Evolutionary conservation across 2,113 vertebrate species (phyloP).

Genomic region (Neolamprologus kungweensis): DNA sequence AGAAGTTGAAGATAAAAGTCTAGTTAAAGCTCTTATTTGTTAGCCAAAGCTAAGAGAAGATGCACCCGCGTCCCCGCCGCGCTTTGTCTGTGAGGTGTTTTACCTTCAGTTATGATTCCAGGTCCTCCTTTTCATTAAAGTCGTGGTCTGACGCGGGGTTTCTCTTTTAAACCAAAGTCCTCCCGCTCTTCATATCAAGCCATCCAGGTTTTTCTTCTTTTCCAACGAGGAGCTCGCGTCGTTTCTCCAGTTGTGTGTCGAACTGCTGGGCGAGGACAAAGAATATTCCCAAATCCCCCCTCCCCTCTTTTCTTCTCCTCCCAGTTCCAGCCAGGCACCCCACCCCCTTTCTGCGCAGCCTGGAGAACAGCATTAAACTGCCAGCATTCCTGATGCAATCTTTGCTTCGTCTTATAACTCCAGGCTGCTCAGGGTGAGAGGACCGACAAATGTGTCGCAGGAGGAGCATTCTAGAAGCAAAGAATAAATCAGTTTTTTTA

Average conservation of each 20-base stretch:
- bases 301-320: constrained; percentile 14
- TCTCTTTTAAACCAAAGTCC: neutral
- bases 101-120: constrained; percentile 13
- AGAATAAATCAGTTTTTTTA: neutral
- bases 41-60: neutral
- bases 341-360: constrained; percentile 33
- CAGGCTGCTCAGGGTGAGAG: neutral
- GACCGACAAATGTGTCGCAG: neutral
- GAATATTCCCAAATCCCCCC: constrained; percentile 53
- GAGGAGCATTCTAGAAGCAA: neutral
- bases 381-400: constrained; percentile 51
- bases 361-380: constrained; percentile 5
- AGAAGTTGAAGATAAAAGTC: neutral
- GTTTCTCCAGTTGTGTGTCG: constrained; percentile 25
- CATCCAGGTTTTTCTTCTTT: constrained; percentile 23
- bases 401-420: neutral
- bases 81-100: neutral
- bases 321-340: constrained; percentile 27
- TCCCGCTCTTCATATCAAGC: constrained; percentile 7
- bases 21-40: neutral
- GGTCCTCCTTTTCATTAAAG: neutral
- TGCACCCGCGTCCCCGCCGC: neutral
- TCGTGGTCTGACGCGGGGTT: neutral
- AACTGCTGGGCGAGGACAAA: constrained; percentile 62
- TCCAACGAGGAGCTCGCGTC: neutral